Conservation (phyloP, 2,888 invertebrate genomes). For the Pandemis heparana region DNA sequence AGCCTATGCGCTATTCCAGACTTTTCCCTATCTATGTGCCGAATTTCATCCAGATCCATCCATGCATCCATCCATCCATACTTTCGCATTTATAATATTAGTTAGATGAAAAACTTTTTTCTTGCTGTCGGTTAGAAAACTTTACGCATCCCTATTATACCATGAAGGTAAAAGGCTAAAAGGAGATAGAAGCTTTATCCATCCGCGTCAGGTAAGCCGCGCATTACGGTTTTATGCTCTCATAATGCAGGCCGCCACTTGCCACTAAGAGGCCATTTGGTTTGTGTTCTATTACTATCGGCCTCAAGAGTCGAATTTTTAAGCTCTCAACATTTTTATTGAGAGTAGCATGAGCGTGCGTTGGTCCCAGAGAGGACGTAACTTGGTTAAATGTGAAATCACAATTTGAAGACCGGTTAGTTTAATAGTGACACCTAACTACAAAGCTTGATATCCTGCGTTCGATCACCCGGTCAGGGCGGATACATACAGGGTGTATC, state of each 20-base stretch:
- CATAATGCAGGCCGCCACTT: slow-evolving; percentile 40
- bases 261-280: slow-evolving; percentile 42
- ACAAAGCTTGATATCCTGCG: no score
- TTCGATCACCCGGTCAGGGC: no score
- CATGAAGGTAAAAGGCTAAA: slow-evolving; percentile 40
- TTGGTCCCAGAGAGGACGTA: background rate
- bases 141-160: background rate
- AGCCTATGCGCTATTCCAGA: no score
- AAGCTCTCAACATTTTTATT: slow-evolving; percentile 1
- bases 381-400: background rate
- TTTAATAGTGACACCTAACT: no score
- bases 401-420: no score
- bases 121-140: background rate
- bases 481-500: no score
- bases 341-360: background rate
- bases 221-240: slow-evolving; percentile 41
- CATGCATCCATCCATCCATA: no score
- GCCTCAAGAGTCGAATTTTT: slow-evolving; percentile 25
- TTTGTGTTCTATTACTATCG: slow-evolving; percentile 25
- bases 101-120: background rate
- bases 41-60: no score
- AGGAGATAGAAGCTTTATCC: slow-evolving; percentile 37
- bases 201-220: slow-evolving; percentile 30
- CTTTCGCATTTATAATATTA: no score
- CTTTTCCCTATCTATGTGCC: no score